Evolutionary conservation across 2,797 vertebrate species (phyloP).

Genomic region (Sebastes reedi): DNA sequence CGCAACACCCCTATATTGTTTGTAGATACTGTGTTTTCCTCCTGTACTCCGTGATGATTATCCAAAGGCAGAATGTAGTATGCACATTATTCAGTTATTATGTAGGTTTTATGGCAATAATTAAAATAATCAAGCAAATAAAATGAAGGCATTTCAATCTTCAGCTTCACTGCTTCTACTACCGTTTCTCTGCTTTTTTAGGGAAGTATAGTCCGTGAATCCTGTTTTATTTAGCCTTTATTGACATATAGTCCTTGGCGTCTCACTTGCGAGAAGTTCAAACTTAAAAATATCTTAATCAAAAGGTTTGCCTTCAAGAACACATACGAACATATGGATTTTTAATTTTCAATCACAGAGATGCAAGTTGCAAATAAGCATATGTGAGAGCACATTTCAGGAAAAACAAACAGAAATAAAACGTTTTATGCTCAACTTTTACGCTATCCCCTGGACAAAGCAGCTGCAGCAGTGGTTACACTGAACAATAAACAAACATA

Average conservation of each 20-base stretch:
- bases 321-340: not conserved
- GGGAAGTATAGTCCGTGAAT: fast-evolving
- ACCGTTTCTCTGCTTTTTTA: too few species aligned
- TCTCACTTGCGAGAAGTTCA: not conserved
- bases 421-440: slow-evolving; percentile 40
- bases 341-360: not conserved
- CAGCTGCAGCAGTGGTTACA: slow-evolving; percentile 40
- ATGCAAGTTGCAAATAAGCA: slow-evolving; percentile 7
- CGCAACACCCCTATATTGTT: not conserved
- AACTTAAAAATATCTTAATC: not conserved
- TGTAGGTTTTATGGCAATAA: not conserved
- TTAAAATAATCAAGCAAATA: not conserved
- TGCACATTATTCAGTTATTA: not conserved
- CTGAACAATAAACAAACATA: slow-evolving; percentile 58
- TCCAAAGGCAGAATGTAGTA: not conserved
- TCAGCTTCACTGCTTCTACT: too few species aligned
- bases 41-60: not conserved
- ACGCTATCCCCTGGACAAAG: slow-evolving; percentile 49
- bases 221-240: not conserved
- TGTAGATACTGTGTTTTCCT: not conserved
- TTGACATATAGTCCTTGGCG: not conserved
- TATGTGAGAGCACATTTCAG: slow-evolving; percentile 12
- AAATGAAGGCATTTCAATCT: not conserved
- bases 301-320: not conserved
- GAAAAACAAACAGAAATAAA: slow-evolving; percentile 47